phyloP scores from a whole-genome alignment of 2,888 invertebrate species.

The Tipula confusa region DNA sequence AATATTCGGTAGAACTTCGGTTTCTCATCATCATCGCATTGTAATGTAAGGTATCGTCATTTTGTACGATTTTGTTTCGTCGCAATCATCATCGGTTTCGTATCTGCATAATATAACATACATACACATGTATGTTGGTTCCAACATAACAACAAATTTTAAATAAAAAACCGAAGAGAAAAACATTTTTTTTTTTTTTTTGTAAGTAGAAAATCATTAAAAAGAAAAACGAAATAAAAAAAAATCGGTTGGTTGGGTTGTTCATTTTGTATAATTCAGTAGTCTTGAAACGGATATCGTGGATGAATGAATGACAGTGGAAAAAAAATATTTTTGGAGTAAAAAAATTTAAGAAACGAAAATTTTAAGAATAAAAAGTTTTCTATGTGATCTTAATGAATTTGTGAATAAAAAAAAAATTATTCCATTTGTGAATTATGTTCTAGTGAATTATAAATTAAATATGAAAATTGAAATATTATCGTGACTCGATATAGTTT shows the following conservation, averaged over 20 bases:
- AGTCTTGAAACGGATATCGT: slow-evolving; percentile 35
- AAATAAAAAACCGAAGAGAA: slow-evolving; percentile 29
- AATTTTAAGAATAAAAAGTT: neutral
- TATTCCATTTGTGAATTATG: neutral
- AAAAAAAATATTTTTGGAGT: neutral
- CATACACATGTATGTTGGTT: neutral
- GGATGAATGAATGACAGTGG: slow-evolving; percentile 30
- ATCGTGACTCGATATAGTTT: neutral
- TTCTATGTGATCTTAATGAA: neutral
- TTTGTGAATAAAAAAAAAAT: neutral
- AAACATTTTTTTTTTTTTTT: neutral
- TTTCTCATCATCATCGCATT: neutral
- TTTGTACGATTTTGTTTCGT: neutral
- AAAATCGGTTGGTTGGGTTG: slow-evolving; percentile 31
- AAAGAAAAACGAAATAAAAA: slow-evolving; percentile 15
- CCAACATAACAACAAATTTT: neutral
- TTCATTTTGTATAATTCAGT: slow-evolving; percentile 34
- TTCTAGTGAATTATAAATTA: neutral
- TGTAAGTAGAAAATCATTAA: neutral
- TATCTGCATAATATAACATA: neutral
- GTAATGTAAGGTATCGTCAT: neutral
- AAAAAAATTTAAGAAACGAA: neutral
- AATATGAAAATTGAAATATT: neutral
- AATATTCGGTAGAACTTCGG: neutral
- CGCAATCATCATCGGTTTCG: neutral